These are phyloP conservation scores for Cirrhinus mrigala DNA, from an alignment of 2,797 vertebrate genomes.

Conservation along the genomic window DNA sequence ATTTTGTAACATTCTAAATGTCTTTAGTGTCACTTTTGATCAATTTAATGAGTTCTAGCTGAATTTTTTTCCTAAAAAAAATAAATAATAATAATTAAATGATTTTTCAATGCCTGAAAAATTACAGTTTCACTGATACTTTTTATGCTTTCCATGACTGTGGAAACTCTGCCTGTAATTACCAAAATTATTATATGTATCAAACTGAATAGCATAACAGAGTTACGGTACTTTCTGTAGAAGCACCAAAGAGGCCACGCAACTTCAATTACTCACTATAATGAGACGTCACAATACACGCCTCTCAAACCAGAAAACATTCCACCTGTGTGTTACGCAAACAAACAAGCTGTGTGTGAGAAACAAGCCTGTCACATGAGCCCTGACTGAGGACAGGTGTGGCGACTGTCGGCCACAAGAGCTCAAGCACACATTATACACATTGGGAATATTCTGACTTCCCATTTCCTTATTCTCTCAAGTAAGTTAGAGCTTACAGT, in stretches of 20 bases:
- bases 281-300: not conserved
- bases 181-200: not conserved
- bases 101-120: not conserved
- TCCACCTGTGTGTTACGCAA: slow-evolving; percentile 2
- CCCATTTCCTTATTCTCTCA: not conserved
- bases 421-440: not conserved
- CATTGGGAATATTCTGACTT: not conserved
- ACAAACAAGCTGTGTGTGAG: slow-evolving; percentile 7
- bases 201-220: not conserved
- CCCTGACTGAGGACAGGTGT: slow-evolving; percentile 40
- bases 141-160: no score
- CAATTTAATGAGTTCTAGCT: no score
- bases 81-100: no score
- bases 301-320: not conserved
- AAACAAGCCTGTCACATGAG: slow-evolving; percentile 19
- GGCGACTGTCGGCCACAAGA: not conserved
- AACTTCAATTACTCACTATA: not conserved
- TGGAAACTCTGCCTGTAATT: not conserved
- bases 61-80: not conserved
- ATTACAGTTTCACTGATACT: no score
- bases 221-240: not conserved
- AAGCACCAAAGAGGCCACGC: not conserved
- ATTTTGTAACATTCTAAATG: not conserved
- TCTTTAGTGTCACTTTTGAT: not conserved
- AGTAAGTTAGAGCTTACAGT: not conserved